Conservation (phyloP, 2,113 vertebrate species). For the Oceanodroma tethys region DNA sequence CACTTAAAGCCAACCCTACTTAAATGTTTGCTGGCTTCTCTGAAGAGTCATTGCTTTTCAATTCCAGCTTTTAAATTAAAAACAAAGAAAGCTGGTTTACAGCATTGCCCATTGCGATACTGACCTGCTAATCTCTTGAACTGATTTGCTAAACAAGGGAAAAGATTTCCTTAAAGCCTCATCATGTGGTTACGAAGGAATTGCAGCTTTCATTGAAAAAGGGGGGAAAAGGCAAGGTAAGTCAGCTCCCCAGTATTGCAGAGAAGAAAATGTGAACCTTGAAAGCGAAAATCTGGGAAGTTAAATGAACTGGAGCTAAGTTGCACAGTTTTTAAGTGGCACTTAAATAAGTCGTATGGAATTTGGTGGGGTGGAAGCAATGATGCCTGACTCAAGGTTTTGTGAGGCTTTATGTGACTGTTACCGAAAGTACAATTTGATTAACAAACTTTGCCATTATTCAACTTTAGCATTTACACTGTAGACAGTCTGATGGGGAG, state of each 20-base stretch:
- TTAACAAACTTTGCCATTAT: not conserved
- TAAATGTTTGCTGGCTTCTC: not conserved
- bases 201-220: not conserved
- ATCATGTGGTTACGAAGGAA: not conserved
- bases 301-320: not conserved
- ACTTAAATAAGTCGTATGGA: not conserved
- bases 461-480: not conserved
- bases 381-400: not conserved
- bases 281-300: not conserved
- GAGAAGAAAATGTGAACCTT: not conserved
- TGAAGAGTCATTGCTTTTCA: not conserved
- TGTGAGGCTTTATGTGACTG: not conserved
- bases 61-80: not conserved
- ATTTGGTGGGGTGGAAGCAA: not conserved
- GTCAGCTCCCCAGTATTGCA: not conserved
- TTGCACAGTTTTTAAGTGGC: not conserved
- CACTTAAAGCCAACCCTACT: not conserved
- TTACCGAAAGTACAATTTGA: not conserved
- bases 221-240: not conserved
- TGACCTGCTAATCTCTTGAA: slow-evolving; percentile 6
- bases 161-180: not conserved
- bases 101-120: not conserved
- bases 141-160: not conserved
- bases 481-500: not conserved
- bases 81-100: not conserved